Percentiles rank a stretch among this genome's conserved stretches.
These are phyloP conservation scores for Anthopleura xanthogrammica DNA, from an alignment of 92 coral and sea anemone species.

Conservation along the genomic window DNA sequence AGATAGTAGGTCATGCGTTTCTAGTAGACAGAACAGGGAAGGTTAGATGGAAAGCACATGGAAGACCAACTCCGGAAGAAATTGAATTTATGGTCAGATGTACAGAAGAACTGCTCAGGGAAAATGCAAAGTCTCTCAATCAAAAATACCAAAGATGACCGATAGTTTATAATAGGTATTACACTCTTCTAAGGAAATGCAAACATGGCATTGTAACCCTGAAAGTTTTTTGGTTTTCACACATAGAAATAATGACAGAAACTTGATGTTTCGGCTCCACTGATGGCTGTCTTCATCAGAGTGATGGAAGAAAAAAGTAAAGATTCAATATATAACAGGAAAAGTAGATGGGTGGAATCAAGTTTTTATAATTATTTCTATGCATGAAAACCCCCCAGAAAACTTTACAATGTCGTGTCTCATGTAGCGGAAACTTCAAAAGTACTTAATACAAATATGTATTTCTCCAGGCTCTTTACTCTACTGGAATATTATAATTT, in stretches of 20 bases:
- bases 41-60: slow-evolving; percentile 95
- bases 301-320: no score
- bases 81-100: slow-evolving; percentile 66
- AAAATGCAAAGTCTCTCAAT: slow-evolving; percentile 28
- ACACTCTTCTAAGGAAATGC: not conserved
- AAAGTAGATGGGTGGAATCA: no score
- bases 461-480: not conserved
- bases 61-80: slow-evolving; percentile 80
- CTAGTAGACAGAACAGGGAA: slow-evolving; percentile 75
- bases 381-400: no score
- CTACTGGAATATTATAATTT: not conserved
- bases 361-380: no score
- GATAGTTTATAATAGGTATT: not conserved
- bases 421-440: no score
- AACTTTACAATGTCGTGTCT: no score
- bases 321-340: no score
- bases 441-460: not conserved
- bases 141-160: slow-evolving; percentile 20
- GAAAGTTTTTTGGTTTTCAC: no score
- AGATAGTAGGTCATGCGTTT: slow-evolving; percentile 87
- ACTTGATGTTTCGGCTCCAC: no score
- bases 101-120: slow-evolving; percentile 55
- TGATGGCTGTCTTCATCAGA: no score
- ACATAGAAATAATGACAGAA: no score
- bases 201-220: no score